Percentiles rank a stretch among this genome's conserved stretches.
phyloP scores from a whole-genome alignment of 2,113 vertebrate genomes.

The Engystomops pustulosus region DNA sequence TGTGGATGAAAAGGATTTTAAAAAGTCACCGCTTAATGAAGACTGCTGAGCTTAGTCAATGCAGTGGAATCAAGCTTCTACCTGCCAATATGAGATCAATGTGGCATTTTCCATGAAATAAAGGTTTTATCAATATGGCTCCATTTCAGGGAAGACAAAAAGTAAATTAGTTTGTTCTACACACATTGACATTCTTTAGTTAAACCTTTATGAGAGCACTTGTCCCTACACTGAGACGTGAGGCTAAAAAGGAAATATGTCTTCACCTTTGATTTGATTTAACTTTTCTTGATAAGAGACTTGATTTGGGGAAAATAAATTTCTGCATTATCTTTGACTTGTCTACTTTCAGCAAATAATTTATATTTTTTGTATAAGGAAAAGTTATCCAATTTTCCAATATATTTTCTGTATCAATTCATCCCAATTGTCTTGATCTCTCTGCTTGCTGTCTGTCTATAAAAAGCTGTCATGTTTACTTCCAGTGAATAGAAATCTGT shows the following conservation, averaged over 20 bases:
- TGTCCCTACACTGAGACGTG: neutral
- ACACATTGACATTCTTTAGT: slow-evolving; percentile 1
- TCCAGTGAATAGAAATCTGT: too few species aligned
- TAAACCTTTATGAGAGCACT: neutral
- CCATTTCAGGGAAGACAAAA: slow-evolving; percentile 66
- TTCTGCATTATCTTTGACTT: neutral
- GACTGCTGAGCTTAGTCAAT: slow-evolving; percentile 66
- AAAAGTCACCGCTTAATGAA: slow-evolving; percentile 70
- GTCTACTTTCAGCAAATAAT: too few species aligned
- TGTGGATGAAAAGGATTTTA: slow-evolving; percentile 71
- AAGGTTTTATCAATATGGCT: slow-evolving; percentile 71
- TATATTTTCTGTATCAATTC: too few species aligned
- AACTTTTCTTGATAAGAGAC: neutral
- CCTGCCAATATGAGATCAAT: slow-evolving; percentile 67
- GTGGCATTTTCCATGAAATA: slow-evolving; percentile 71
- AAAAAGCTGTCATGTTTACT: too few species aligned
- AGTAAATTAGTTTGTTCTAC: slow-evolving; percentile 49
- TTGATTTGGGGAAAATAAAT: neutral
- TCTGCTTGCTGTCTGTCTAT: too few species aligned
- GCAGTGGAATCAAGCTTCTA: slow-evolving; percentile 39
- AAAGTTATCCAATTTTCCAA: too few species aligned
- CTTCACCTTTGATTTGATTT: neutral
- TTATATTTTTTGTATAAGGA: too few species aligned
- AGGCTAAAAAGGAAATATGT: neutral
- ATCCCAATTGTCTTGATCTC: too few species aligned